These are phyloP conservation scores for Urocolius indicus DNA, from an alignment of 2,113 vertebrate genomes.

Conservation along the genomic window DNA sequence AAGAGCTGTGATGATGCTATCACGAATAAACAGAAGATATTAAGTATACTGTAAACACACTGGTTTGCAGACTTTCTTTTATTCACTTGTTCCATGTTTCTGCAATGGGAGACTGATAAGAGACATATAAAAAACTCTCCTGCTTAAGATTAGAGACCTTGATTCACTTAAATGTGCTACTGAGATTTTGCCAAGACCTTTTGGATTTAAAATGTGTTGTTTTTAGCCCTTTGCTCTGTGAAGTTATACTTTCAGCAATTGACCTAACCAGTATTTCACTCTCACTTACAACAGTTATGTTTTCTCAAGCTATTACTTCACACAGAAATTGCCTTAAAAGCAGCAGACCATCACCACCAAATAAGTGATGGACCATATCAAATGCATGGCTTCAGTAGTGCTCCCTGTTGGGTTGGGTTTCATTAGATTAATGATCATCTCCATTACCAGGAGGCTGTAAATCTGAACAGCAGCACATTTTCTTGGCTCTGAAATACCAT, in stretches of 20 bases:
- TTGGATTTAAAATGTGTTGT: neutral
- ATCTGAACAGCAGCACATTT: neutral
- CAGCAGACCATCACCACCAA: neutral
- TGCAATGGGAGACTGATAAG: neutral
- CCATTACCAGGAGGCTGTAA: neutral
- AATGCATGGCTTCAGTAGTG: accelerated
- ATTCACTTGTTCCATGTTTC: neutral
- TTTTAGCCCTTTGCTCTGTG: neutral
- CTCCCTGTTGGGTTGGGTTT: neutral
- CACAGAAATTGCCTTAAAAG: neutral
- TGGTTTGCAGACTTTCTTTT: neutral
- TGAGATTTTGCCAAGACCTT: neutral
- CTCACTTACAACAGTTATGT: neutral
- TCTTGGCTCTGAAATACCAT: neutral
- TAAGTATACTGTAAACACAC: neutral
- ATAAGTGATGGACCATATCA: neutral
- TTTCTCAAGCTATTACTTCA: neutral
- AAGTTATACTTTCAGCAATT: neutral
- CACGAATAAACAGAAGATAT: neutral
- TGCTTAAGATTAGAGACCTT: neutral
- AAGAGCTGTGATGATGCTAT: neutral
- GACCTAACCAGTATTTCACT: neutral
- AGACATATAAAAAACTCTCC: neutral
- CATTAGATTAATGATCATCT: neutral
- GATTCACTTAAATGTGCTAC: neutral